Evolutionary conservation across 1,140 invertebrate genomes (phyloP), one percentile per base, ranked within the genome.

Genomic region (Megalopta genalis): DNA sequence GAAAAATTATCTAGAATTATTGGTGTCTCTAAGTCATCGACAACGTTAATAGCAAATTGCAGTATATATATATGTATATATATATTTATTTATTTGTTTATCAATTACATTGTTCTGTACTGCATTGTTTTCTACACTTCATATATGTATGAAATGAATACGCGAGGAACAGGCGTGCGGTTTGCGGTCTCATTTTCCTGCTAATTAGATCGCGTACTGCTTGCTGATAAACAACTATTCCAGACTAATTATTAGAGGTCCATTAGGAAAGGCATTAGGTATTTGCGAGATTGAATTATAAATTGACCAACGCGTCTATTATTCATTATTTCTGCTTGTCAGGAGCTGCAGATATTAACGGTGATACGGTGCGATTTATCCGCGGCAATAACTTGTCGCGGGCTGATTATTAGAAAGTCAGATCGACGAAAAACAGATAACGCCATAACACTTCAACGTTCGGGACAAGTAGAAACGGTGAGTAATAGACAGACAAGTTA

Each of bases 401-500:
- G 8, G n/a, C 54, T 9, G 54, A 57, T 57, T 57, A 57, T 57
- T 57, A 57, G 54, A 57, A 57, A 57, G 54, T 10, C 0, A 57
- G 54, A 57, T 57, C 54, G 54, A n/a, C 54, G 54, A 57, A n/a
- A n/a, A 57, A n/a, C n/a, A 57, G 54, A 57, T 57, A 57, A 57
- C 54, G 54, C 54, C 54, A n/a, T 57, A 57, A 57, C 54, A 57
- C 54, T 57, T 57, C 54, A 57, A 57, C 54, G 54, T 57, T n/a
- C n/a, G 21, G 54, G n/a, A 57, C 21, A 57, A 7, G 54, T 57
- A 21, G 54, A 57, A 57, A 57, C 54, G 54, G 54, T 57, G 54
- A 57, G 21, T 57, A n/a, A 57, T 57, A 21, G 21, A 57, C 54
- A n/a, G 21, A 57, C 54, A n/a, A 21, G 54, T 2, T 8, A 6